Evolutionary conservation across 2,797 vertebrate species (phyloP).

Genomic region (Sebastes dallii): DNA sequence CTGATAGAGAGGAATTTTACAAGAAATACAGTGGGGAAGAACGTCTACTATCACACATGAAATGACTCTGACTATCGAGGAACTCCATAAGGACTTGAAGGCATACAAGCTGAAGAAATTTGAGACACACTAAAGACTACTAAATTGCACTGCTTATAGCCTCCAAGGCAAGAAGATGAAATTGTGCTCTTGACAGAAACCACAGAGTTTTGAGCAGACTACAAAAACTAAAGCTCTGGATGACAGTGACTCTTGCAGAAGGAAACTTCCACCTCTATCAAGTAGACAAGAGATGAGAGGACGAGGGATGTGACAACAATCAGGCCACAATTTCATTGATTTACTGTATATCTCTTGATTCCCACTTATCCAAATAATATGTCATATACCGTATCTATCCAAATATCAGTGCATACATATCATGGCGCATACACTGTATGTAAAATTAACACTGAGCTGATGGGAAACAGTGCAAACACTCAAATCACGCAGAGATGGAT

Average conservation of each 20-base stretch:
- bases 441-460: slow-evolving; percentile 5
- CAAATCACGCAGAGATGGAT: slow-evolving; percentile 24
- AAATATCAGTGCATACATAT: neutral
- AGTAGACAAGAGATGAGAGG: neutral
- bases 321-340: neutral
- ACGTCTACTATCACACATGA: slow-evolving; percentile 27
- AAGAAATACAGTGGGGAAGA: slow-evolving; percentile 17
- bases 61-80: slow-evolving; percentile 26
- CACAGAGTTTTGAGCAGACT: slow-evolving; percentile 6
- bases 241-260: neutral
- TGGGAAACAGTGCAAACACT: slow-evolving; percentile 6
- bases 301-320: neutral
- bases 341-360: neutral
- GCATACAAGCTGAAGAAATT: slow-evolving; percentile 20
- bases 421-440: neutral
- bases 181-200: slow-evolving; percentile 5
- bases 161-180: slow-evolving; percentile 35
- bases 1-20: neutral
- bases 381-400: neutral
- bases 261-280: neutral
- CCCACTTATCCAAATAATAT: neutral
- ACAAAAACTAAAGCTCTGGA: slow-evolving; percentile 4
- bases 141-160: slow-evolving; percentile 29
- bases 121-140: slow-evolving; percentile 12
- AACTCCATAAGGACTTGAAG: slow-evolving; percentile 33